A percentile compares a stretch with the other conserved stretches of the same genome.
phyloP scores from a whole-genome alignment of 2,797 vertebrate genomes.

The Otolemur crassicaudatus region DNA sequence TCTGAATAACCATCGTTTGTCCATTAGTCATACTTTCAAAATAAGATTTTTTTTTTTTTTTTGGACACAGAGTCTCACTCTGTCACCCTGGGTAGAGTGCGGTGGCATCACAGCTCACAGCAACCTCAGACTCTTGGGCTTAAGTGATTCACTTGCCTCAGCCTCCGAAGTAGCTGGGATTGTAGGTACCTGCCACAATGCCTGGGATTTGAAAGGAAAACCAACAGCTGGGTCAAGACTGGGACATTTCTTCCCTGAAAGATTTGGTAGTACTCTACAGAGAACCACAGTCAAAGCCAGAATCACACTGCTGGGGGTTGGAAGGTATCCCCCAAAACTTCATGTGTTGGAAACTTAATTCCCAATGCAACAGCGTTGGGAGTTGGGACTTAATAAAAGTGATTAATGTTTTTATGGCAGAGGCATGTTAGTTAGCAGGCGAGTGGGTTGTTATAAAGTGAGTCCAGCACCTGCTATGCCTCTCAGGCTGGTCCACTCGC shows the following conservation, averaged over 20 bases:
- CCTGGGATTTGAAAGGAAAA: not conserved
- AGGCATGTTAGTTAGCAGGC: too few species aligned
- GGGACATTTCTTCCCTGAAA: not conserved
- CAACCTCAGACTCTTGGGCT: too few species aligned
- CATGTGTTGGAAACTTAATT: not conserved
- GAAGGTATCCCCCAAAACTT: not conserved
- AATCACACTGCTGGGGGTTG: not conserved
- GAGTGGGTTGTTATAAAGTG: too few species aligned
- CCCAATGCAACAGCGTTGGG: not conserved
- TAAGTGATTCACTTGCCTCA: too few species aligned
- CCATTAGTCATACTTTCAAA: not conserved
- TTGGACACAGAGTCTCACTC: too few species aligned
- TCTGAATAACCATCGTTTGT: slow-evolving; percentile 8
- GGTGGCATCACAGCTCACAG: too few species aligned
- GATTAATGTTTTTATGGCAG: not conserved
- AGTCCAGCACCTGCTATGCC: not conserved
- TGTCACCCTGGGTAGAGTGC: too few species aligned
- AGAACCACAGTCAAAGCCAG: not conserved
- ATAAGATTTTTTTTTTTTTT: not conserved
- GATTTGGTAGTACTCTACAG: not conserved
- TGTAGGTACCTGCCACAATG: too few species aligned
- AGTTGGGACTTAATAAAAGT: not conserved
- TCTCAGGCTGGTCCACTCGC: not conserved
- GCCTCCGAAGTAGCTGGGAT: too few species aligned
- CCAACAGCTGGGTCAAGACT: not conserved